Evolutionary conservation across 2,888 invertebrate species (phyloP).

Genomic region (Brachyptera risi): DNA sequence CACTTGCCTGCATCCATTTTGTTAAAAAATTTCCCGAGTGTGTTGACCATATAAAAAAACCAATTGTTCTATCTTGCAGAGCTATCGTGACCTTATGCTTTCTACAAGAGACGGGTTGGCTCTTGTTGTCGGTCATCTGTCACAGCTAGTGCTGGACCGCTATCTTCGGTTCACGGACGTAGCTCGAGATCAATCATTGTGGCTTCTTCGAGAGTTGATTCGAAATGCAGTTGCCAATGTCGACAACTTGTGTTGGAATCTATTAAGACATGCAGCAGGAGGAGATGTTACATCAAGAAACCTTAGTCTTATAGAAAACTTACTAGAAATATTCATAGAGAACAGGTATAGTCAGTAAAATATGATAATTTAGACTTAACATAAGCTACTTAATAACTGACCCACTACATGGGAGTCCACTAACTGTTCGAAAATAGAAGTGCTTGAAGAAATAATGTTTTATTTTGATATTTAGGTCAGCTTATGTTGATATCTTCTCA

Average conservation of each 20-base stretch:
- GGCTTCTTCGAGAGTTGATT: constrained; percentile 90
- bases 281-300: constrained; percentile 87
- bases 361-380: too few relatives aligned
- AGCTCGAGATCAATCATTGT: constrained; percentile 77
- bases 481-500: too few relatives aligned
- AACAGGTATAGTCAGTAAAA: constrained; percentile 52
- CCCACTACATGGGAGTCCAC: too few relatives aligned
- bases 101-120: constrained; percentile 85
- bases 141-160: constrained; percentile 81
- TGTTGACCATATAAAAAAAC: too few relatives aligned
- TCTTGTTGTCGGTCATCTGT: constrained; percentile 74
- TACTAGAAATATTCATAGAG: constrained; percentile 88
- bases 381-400: too few relatives aligned
- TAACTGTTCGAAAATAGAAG: too few relatives aligned
- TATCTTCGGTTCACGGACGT: constrained; percentile 83
- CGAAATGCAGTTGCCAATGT: constrained; percentile 82
- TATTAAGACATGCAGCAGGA: constrained; percentile 91
- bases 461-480: too few relatives aligned
- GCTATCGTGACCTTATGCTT: constrained; percentile 87
- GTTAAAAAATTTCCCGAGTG: too few relatives aligned
- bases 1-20: too few relatives aligned
- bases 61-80: constrained; percentile 46
- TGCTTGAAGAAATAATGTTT: too few relatives aligned
- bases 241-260: constrained; percentile 85
- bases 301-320: constrained; percentile 81